Evolutionary conservation across 2,797 vertebrate species (phyloP), one percentile per base, ranked within the genome.

Genomic region (Semotilus atromaculatus): DNA sequence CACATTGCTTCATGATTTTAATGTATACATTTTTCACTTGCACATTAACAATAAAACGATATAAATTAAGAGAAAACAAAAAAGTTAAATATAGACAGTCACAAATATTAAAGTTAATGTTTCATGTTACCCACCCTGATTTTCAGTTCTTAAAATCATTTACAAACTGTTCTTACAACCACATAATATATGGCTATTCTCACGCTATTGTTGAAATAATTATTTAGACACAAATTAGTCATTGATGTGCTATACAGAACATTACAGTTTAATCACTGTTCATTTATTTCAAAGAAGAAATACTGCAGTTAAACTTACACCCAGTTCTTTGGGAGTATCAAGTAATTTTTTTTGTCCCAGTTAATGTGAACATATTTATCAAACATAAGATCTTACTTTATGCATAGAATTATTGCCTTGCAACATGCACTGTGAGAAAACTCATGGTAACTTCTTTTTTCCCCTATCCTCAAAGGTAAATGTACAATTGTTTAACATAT

Each of bases 1-100:
- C 34, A 29, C 55, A 53, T 31, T 83, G 45, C 76, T 62, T 85
- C 68, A 40, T 85, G 58, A 70, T 68, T 89, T 87, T 85, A 81
- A 71, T 84, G 16, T 11, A 16, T 55, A 34, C 23, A 23, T 85
- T 75, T 55, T 71, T 18, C 0, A 19, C 51, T 83, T 55, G 66
- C 19, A 34, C 8, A 85, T 58, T 45, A 45, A 38, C 10, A 70
- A 83, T 60, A 80, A 26, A 72, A 51, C 29, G 19, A 60, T 18
- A 60, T 60, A 23, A 77, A 78, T 64, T 4, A 66, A 43, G 45
- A 45, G 5, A 72, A 43, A 64, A 64, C 60, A 1, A 31, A 68
- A 75, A 81, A 16, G 8, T 1, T 11, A 7, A 62, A 84, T 19
- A 53, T 23, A 10, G 23, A 43, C 23, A 72, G n/a, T n/a, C 48